phyloP scores from a whole-genome alignment of 1,140 invertebrate species.

The Drosophila lowei region DNA sequence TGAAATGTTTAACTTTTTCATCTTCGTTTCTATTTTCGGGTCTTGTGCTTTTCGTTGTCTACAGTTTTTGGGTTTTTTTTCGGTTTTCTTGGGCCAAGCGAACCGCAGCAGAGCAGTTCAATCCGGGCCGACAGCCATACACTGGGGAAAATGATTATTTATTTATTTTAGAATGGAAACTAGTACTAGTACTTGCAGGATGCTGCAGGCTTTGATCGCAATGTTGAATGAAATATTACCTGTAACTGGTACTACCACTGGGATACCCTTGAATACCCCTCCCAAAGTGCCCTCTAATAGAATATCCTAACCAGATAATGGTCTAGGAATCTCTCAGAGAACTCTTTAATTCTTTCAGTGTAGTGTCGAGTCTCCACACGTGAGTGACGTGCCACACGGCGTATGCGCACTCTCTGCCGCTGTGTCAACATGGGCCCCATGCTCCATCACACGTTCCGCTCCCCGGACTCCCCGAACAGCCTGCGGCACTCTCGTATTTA shows the following conservation, averaged over 20 bases:
- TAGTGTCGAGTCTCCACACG: too few species aligned
- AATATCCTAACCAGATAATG: neutral
- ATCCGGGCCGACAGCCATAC: slow-evolving; percentile 20
- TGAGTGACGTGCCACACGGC: slow-evolving; percentile 32
- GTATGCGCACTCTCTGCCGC: slow-evolving; percentile 26
- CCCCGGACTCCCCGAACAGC: neutral
- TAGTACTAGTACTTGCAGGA: too few species aligned
- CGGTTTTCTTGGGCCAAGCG: slow-evolving; percentile 8
- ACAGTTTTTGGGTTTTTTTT: slow-evolving; percentile 8
- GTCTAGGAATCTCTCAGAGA: neutral
- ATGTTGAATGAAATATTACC: too few species aligned
- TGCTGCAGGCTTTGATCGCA: too few species aligned
- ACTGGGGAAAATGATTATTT: slow-evolving; percentile 7
- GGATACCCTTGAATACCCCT: too few species aligned
- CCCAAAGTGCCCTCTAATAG: too few species aligned
- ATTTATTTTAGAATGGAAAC: too few species aligned
- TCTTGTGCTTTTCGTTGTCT: slow-evolving; percentile 20
- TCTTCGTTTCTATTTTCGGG: slow-evolving; percentile 34
- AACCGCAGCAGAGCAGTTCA: slow-evolving; percentile 47
- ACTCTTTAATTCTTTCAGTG: slow-evolving; percentile 2
- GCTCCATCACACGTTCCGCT: slow-evolving; percentile 32
- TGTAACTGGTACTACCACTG: too few species aligned
- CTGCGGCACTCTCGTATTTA: slow-evolving; percentile 47
- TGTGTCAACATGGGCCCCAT: slow-evolving; percentile 49
- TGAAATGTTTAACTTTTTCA: slow-evolving; percentile 78